These are phyloP conservation scores for Lateolabrax maculatus DNA, from an alignment of 2,797 vertebrate genomes.

Conservation along the genomic window DNA sequence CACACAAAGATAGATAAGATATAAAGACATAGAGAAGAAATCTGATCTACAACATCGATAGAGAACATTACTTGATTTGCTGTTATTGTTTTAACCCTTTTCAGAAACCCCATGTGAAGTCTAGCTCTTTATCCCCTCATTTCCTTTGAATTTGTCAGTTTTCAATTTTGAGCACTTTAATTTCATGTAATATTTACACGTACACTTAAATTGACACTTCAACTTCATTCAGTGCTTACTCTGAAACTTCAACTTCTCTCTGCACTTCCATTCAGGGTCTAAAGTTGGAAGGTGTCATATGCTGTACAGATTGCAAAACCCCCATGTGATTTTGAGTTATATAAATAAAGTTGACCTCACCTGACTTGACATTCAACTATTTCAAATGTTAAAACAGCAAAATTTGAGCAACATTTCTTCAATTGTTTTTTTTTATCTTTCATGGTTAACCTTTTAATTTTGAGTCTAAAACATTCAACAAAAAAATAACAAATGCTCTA, in stretches of 20 bases:
- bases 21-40: not conserved
- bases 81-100: not conserved
- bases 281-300: no score
- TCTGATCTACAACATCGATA: no score
- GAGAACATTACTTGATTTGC: not conserved
- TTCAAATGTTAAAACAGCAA: not conserved
- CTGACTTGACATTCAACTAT: not conserved
- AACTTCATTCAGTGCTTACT: not conserved
- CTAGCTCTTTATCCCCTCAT: not conserved
- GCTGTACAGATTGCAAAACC: no score
- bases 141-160: not conserved
- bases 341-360: no score
- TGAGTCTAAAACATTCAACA: not conserved
- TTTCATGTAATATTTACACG: not conserved
- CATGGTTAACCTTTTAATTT: not conserved
- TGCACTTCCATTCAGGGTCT: not conserved
- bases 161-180: not conserved
- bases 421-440: accelerated
- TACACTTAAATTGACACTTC: not conserved
- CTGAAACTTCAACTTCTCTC: not conserved
- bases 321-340: no score
- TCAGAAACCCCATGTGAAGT: accelerated
- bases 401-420: not conserved
- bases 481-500: not conserved
- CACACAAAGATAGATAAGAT: not conserved